Evolutionary conservation across 2,113 vertebrate genomes (phyloP).

Genomic region (Caloenas nicobarica): DNA sequence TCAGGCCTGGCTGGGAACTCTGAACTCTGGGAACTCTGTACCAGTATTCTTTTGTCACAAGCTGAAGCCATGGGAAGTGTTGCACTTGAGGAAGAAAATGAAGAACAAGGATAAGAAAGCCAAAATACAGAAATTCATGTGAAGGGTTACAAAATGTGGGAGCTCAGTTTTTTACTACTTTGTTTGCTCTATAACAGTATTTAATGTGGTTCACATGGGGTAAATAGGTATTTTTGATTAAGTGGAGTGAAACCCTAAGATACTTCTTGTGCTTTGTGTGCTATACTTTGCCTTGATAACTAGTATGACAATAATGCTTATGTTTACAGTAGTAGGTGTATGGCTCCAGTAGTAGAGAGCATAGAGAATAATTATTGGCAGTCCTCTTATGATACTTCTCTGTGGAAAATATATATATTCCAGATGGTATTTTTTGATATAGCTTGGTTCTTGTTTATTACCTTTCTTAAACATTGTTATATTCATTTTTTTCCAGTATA

Average conservation of each 20-base stretch:
- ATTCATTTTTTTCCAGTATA: background rate
- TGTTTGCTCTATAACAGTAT: background rate
- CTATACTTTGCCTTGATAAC: background rate
- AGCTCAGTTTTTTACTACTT: background rate
- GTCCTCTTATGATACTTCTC: background rate
- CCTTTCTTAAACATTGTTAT: background rate
- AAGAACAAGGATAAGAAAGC: background rate
- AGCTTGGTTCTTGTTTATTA: background rate
- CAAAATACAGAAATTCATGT: background rate
- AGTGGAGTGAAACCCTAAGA: background rate
- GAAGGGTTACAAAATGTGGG: background rate
- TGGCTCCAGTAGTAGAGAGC: background rate
- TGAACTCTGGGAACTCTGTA: too few species aligned
- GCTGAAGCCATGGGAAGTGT: background rate
- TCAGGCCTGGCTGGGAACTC: background rate
- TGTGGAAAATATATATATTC: background rate
- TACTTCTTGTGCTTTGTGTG: background rate
- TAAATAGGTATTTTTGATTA: background rate
- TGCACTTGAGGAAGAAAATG: background rate
- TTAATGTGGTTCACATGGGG: background rate
- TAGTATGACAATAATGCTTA: rapidly evolving
- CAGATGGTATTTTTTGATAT: background rate
- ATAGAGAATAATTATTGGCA: background rate
- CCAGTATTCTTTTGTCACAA: background rate
- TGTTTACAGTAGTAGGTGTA: background rate